Evolutionary conservation across 2,888 invertebrate species (phyloP).

Genomic region (Dynastes grantii): DNA sequence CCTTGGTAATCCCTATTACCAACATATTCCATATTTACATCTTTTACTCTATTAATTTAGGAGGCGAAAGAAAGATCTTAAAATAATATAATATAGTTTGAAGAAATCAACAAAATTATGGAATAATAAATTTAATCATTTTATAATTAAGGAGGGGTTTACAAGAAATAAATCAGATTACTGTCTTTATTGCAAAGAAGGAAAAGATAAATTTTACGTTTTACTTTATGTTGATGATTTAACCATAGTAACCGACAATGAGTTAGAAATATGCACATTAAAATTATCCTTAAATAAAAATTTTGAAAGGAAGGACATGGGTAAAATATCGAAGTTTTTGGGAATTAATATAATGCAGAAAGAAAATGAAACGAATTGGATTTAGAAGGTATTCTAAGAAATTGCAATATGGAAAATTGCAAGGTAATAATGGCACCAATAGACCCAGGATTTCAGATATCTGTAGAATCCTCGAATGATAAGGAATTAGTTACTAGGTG

Average conservation of each 20-base stretch:
- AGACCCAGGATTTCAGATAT: too few species aligned
- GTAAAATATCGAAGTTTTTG: constrained; percentile 12
- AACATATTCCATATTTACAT: too few species aligned
- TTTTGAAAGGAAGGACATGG: constrained; percentile 36
- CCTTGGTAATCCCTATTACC: too few species aligned
- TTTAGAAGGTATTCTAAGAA: constrained; percentile 31
- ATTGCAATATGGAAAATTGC: constrained; percentile 35
- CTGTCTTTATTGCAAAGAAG: constrained; percentile 11
- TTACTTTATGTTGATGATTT: constrained; percentile 23
- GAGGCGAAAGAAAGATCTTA: too few species aligned
- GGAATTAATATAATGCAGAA: constrained; percentile 32
- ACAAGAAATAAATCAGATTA: constrained; percentile 5
- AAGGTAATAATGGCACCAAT: neutral
- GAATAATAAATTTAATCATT: constrained; percentile 10
- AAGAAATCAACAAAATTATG: constrained; percentile 5
- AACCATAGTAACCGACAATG: constrained; percentile 12
- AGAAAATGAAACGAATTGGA: constrained; percentile 15
- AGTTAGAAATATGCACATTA: neutral
- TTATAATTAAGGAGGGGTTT: neutral
- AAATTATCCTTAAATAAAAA: constrained; percentile 12
- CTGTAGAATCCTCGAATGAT: too few species aligned
- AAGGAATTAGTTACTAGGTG: too few species aligned
- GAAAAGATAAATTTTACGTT: neutral
- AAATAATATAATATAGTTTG: neutral
- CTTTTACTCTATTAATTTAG: too few species aligned